phyloP scores from a whole-genome alignment of 2,113 vertebrate species.

The Ophiodon elongatus region DNA sequence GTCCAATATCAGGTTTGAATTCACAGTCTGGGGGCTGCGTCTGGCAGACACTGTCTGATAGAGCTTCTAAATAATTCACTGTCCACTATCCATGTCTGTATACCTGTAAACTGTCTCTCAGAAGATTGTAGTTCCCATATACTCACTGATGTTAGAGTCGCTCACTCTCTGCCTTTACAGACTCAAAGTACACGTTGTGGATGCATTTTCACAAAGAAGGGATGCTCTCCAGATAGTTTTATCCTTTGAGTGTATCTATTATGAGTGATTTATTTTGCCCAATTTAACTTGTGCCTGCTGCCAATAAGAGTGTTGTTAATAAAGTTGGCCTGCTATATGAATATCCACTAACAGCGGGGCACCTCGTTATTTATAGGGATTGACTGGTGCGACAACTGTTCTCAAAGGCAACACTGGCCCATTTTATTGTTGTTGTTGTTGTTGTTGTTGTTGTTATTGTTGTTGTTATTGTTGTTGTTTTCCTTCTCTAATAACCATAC shows the following conservation, averaged over 20 bases:
- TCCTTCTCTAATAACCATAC: not conserved
- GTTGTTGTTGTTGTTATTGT: not conserved
- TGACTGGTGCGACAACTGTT: constrained; percentile 1
- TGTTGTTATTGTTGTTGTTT: too few relatives aligned
- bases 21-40: constrained; percentile 49
- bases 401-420: not conserved
- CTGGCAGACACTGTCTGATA: constrained; percentile 59
- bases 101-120: constrained; percentile 53
- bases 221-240: not conserved
- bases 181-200: not conserved
- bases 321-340: constrained; percentile 10
- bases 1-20: constrained; percentile 60
- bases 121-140: constrained; percentile 46
- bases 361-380: constrained; percentile 30
- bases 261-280: constrained; percentile 6
- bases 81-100: constrained; percentile 52
- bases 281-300: constrained; percentile 2
- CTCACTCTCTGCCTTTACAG: not conserved
- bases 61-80: constrained; percentile 76
- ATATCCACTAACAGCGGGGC: constrained; percentile 22
- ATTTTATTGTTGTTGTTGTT: not conserved
- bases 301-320: not conserved
- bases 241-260: not conserved
- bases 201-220: constrained; percentile 1
- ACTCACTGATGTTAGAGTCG: constrained; percentile 6